Percentiles rank a stretch among this genome's conserved stretches.
phyloP scores from a whole-genome alignment of 2,888 invertebrate species.

The Drosophila prostipennis region DNA sequence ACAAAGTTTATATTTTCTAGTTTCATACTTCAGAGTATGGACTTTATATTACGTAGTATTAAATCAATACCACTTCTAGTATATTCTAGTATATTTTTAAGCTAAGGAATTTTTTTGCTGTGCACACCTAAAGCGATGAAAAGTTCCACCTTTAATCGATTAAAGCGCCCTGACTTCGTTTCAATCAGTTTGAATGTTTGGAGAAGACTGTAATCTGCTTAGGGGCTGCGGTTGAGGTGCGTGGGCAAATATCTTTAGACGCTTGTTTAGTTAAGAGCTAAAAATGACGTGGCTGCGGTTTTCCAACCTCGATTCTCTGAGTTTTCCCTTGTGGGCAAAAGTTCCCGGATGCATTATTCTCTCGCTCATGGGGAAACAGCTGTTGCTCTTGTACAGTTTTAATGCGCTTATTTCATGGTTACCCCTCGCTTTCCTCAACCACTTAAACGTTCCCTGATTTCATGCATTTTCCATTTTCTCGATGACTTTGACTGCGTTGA shows the following conservation, averaged over 20 bases:
- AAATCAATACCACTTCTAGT: no score
- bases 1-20: no score
- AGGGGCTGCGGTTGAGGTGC: constrained; percentile 29
- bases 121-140: neutral
- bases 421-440: neutral
- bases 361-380: constrained; percentile 43
- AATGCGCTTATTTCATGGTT: constrained; percentile 52
- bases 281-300: constrained; percentile 50
- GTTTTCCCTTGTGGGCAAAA: constrained; percentile 6
- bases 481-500: no score
- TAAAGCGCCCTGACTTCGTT: constrained; percentile 19
- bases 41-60: no score
- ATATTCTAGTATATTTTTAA: no score
- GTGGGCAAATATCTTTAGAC: constrained; percentile 27
- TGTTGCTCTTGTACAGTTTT: constrained; percentile 58
- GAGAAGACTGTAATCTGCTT: constrained; percentile 28
- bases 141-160: constrained; percentile 16
- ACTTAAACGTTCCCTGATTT: constrained; percentile 1
- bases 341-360: constrained; percentile 18
- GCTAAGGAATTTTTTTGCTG: neutral
- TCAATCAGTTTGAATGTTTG: constrained; percentile 45
- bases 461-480: no score
- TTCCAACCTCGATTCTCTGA: constrained; percentile 1
- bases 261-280: constrained; percentile 55
- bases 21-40: no score